These are phyloP conservation scores for Drosophila arawakana DNA, from an alignment of 1,140 invertebrate species.

Conservation along the genomic window DNA sequence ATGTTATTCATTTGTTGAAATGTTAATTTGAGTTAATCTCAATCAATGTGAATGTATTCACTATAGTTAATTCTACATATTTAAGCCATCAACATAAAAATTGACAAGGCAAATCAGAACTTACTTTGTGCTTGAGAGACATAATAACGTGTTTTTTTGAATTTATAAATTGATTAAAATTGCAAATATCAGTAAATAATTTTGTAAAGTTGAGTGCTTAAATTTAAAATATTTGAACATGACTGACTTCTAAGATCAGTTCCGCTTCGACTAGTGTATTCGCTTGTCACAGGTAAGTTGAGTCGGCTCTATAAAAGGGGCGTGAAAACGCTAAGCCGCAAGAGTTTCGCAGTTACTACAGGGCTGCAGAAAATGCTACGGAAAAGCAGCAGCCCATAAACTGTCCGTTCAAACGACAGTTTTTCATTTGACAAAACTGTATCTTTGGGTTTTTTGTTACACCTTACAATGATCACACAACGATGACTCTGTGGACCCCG, in stretches of 20 bases:
- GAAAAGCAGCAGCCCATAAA: slow-evolving; percentile 38
- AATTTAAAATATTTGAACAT: not conserved
- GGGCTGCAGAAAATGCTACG: not conserved
- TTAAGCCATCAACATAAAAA: no score
- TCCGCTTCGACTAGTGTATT: slow-evolving; percentile 6
- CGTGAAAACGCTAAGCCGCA: slow-evolving; percentile 62
- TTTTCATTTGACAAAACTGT: slow-evolving; percentile 77
- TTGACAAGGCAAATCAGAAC: no score
- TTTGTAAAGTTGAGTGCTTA: not conserved
- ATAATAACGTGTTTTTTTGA: no score
- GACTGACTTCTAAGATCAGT: not conserved
- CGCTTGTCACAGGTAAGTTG: slow-evolving; percentile 28
- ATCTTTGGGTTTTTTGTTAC: slow-evolving; percentile 79
- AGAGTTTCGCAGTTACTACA: not conserved
- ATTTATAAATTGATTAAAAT: no score
- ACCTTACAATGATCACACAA: slow-evolving; percentile 66
- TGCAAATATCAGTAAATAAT: no score
- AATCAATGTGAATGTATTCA: not conserved
- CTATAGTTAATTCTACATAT: no score
- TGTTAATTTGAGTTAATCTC: not conserved
- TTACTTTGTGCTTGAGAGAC: no score
- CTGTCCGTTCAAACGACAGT: slow-evolving; percentile 53
- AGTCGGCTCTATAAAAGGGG: slow-evolving; percentile 29
- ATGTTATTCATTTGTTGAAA: slow-evolving; percentile 3
- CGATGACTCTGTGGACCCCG: slow-evolving; percentile 51